A percentile compares a stretch with the other conserved stretches of the same genome.
Conservation (phyloP, 2,797 vertebrate species). For the Tangara arthus region DNA sequence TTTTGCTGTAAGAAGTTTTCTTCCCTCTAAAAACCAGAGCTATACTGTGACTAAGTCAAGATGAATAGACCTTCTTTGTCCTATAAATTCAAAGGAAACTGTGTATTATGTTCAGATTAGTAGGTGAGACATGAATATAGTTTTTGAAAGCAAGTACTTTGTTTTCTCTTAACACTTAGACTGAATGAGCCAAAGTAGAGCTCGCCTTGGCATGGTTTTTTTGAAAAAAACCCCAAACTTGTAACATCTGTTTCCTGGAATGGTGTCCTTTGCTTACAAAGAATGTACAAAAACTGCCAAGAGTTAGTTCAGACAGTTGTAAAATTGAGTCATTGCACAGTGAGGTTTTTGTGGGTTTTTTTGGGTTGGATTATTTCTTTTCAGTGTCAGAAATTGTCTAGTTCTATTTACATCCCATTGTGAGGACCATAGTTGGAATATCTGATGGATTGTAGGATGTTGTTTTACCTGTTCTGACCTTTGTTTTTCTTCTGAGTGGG, state of each 20-base stretch:
- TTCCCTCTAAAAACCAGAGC: background rate
- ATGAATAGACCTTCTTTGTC: background rate
- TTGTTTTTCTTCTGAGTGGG: background rate
- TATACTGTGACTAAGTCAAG: background rate
- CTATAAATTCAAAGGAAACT: background rate
- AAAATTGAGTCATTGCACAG: background rate
- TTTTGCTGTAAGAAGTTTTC: background rate
- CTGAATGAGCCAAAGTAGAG: background rate
- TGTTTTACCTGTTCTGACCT: background rate
- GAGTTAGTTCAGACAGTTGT: background rate
- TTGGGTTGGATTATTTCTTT: background rate
- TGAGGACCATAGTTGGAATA: background rate
- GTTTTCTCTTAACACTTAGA: background rate
- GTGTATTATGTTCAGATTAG: background rate
- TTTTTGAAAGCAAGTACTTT: background rate
- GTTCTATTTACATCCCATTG: background rate
- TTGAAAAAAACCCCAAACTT: background rate
- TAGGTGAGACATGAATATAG: background rate
- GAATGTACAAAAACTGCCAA: slow-evolving; percentile 29
- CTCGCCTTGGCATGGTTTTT: background rate
- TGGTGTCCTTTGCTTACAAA: background rate
- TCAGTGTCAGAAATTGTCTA: background rate
- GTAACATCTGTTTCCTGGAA: slow-evolving; percentile 36
- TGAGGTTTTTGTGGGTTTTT: background rate
- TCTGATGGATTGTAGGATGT: background rate